Base-by-base conservation (phyloP, 2,113 vertebrate genomes). In the Pantherophis guttatus region DNA sequence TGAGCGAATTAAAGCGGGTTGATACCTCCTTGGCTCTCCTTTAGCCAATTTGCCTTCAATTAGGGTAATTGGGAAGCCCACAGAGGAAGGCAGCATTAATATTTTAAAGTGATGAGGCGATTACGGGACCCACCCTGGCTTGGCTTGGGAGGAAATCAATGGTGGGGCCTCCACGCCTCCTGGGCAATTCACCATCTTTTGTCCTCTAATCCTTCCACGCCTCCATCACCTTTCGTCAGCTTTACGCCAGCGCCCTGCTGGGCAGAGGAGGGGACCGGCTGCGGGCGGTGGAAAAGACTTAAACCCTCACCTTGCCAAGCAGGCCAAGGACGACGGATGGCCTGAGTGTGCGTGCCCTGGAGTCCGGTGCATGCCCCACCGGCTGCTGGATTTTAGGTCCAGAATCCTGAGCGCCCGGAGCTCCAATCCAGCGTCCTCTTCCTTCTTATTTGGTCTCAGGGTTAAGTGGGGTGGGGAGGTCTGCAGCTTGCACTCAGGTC, bases 11-110 rank as follows among this genome's bases (percentile, higher is more conserved):
- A 98, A 98, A 97, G 97, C 97, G 48, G 96, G 97, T 97, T 98
- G 98, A 98, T 98, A 98, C 97, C 97, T 97, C 97, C 96, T 97
- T 97, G 97, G 97, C 96, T 96, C 97, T 98, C 97, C 98, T 98
- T 98, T 98, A 98, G 98, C 98, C 98, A 98, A 98, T 98, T 98
- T 98, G 97, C 97, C 96, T 97, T 98, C 98, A 98, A 98, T 98
- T 98, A 98, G 97, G 96, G 97, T 98, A 98, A 98, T 98, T 97
- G 98, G 97, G 97, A 98, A 98, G 98, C 97, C 97, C 97, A 96
- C 94, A 95, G 98, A 98, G 98, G 97, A 97, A 97, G 98, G 96
- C 98, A 96, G 97, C 97, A 92, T 97, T 97, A 97, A 98, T 97
- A 96, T 97, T 97, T 97, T 97, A 98, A 97, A 95, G 96, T 98